Evolutionary conservation across 2,888 invertebrate genomes (phyloP).

Genomic region (Megaustenia siamemsis): DNA sequence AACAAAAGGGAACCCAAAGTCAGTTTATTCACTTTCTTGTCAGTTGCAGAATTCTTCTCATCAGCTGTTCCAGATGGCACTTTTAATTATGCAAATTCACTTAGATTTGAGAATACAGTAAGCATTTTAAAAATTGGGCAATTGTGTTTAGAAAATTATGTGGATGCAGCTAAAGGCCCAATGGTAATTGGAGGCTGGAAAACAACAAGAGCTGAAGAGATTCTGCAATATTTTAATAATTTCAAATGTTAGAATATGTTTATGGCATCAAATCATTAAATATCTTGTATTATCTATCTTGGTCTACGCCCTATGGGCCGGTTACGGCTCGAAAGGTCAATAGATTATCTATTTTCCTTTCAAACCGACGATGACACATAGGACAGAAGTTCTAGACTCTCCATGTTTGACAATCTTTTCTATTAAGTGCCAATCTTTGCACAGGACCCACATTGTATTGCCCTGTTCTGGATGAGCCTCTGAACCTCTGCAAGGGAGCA

Average conservation of each 20-base stretch:
- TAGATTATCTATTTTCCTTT: no score
- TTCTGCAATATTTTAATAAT: conserved; percentile 46
- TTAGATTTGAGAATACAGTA: neutral
- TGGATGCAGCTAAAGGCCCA: conserved; percentile 48
- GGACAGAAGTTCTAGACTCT: no score
- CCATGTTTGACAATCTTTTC: no score
- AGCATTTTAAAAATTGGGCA: conserved; percentile 39
- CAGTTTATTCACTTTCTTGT: neutral
- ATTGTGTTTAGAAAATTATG: conserved; percentile 47
- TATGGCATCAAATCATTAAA: no score
- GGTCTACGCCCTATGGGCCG: no score
- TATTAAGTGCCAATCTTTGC: no score
- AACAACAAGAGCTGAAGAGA: conserved; percentile 54
- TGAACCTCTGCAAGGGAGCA: no score
- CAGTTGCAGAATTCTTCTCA: neutral
- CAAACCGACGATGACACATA: no score
- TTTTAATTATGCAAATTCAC: neutral
- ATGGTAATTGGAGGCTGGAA: conserved; percentile 53
- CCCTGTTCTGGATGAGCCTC: no score
- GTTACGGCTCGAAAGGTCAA: no score
- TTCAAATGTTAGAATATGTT: conserved; percentile 1
- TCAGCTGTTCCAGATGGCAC: neutral
- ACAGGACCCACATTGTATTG: no score
- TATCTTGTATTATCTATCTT: no score
- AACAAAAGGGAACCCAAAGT: neutral